Conservation (phyloP, 2,113 vertebrate species). For the Nansenia antarctica region DNA sequence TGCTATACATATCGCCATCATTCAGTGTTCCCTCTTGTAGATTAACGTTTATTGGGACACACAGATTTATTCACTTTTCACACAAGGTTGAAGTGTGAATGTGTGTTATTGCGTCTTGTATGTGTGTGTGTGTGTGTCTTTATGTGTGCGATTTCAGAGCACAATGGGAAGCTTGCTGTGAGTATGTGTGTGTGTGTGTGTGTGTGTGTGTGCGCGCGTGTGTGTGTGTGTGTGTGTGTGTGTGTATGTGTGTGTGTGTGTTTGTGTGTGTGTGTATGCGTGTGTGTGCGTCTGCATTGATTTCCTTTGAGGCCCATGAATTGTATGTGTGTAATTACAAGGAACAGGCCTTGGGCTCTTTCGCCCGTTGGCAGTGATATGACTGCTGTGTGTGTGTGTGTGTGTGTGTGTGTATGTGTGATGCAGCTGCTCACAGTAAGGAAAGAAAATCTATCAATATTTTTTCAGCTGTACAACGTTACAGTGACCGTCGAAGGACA, state of each 20-base stretch:
- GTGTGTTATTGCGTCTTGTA: not conserved
- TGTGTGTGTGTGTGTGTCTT: constrained; percentile 2
- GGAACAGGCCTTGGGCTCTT: no score
- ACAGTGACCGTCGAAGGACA: not conserved
- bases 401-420: constrained; percentile 11
- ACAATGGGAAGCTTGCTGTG: not conserved
- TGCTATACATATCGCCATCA: not conserved
- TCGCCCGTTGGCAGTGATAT: no score
- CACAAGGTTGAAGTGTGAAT: not conserved
- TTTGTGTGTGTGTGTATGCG: not conserved
- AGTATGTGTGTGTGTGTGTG: not conserved
- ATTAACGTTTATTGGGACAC: not conserved
- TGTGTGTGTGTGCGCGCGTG: constrained; percentile 5
- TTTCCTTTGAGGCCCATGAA: no score
- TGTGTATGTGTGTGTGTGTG: not conserved
- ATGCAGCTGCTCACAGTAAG: not conserved
- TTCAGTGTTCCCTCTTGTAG: not conserved
- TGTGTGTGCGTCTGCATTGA: no score
- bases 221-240: not conserved
- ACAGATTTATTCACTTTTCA: not conserved
- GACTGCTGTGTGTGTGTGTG: not conserved
- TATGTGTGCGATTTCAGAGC: not conserved
- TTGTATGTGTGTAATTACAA: constrained; percentile 6
- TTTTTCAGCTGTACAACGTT: not conserved
- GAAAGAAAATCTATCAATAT: no score